Evolutionary conservation across 2,888 invertebrate species (phyloP).

Genomic region (Hedya salicella): DNA sequence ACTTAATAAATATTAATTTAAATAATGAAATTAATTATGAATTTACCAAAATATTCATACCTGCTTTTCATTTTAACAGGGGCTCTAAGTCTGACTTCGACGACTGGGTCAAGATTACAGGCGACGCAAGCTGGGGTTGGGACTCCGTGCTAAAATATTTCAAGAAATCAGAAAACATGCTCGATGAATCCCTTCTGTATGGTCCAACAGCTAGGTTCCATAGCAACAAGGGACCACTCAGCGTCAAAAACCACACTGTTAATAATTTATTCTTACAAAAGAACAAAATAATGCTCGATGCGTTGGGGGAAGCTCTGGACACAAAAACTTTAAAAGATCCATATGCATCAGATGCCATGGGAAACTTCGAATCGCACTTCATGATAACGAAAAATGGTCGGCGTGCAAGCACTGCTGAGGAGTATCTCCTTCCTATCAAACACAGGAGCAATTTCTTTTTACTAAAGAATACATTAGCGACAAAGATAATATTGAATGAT

Average conservation of each 20-base stretch:
- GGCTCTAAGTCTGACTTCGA: background rate
- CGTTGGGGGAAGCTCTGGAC: slow-evolving; percentile 18
- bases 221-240: slow-evolving; percentile 17
- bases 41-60: too few relatives aligned
- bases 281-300: slow-evolving; percentile 62
- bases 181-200: slow-evolving; percentile 13
- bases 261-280: slow-evolving; percentile 50
- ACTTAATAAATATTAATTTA: too few relatives aligned
- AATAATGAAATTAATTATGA: too few relatives aligned
- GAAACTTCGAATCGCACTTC: slow-evolving; percentile 8
- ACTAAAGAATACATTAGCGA: slow-evolving; percentile 48
- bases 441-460: slow-evolving; percentile 47
- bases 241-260: slow-evolving; percentile 51
- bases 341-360: slow-evolving; percentile 8
- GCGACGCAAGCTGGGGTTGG: slow-evolving; percentile 45
- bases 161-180: slow-evolving; percentile 14
- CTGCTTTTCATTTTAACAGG: background rate
- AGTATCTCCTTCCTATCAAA: slow-evolving; percentile 40
- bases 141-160: slow-evolving; percentile 49
- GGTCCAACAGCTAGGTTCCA: slow-evolving; percentile 57
- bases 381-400: slow-evolving; percentile 1
- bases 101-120: background rate
- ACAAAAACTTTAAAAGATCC: slow-evolving; percentile 15
- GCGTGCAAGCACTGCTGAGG: slow-evolving; percentile 34
- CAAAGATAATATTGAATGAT: slow-evolving; percentile 46